Conservation (phyloP, 2,888 invertebrate genomes). For the Mythimna ferrago region DNA sequence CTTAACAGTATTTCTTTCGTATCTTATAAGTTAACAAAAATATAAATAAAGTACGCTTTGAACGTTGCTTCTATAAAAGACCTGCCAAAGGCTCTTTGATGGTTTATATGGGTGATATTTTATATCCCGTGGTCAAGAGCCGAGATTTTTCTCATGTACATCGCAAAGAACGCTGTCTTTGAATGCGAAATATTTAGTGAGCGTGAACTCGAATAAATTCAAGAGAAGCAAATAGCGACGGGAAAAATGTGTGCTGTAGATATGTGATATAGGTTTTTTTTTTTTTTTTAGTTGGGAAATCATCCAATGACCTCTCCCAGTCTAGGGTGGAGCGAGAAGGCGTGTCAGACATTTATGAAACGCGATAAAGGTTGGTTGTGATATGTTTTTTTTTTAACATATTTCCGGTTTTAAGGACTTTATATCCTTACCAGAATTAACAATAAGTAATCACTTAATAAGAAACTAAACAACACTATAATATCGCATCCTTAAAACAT, state of each 20-base stretch:
- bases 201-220: conserved; percentile 43
- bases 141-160: conserved; percentile 51
- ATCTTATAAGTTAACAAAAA: conserved; percentile 36
- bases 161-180: conserved; percentile 56
- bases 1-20: conserved; percentile 5
- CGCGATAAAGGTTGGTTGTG: conserved; percentile 1
- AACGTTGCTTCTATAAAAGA: conserved; percentile 47
- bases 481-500: too few species aligned
- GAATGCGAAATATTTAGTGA: conserved; percentile 52
- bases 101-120: conserved; percentile 55
- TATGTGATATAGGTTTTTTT: background rate
- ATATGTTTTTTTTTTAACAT: conserved; percentile 21
- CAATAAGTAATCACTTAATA: too few species aligned
- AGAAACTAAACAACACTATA: too few species aligned
- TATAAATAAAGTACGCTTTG: conserved; percentile 32
- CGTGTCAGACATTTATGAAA: background rate
- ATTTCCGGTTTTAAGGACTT: background rate
- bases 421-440: too few species aligned
- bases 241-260: background rate
- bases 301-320: too few species aligned
- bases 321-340: too few species aligned
- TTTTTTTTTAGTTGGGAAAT: too few species aligned
- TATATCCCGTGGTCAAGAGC: conserved; percentile 58
- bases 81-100: conserved; percentile 49
- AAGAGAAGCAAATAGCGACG: conserved; percentile 12